Evolutionary conservation across 2,113 vertebrate genomes (phyloP).

Genomic region (Eira barbara): DNA sequence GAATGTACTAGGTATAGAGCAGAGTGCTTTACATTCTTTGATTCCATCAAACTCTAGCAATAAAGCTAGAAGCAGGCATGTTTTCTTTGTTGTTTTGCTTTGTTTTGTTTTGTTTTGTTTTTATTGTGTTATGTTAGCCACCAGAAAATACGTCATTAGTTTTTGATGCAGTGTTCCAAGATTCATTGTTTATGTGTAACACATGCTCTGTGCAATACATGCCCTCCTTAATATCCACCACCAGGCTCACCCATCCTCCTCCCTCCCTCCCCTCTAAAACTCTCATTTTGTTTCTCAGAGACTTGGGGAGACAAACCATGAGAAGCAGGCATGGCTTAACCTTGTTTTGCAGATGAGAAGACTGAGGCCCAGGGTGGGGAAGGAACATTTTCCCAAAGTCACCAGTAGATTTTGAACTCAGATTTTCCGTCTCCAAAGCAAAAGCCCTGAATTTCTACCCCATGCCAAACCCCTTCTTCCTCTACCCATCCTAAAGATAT

Average conservation of each 20-base stretch:
- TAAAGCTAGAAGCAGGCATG: not conserved
- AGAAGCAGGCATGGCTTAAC: not conserved
- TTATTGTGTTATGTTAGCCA: too few species aligned
- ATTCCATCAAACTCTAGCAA: not conserved
- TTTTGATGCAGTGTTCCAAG: too few species aligned
- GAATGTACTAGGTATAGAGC: too few species aligned
- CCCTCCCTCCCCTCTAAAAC: too few species aligned
- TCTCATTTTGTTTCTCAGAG: too few species aligned
- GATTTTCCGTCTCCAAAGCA: constrained; percentile 12
- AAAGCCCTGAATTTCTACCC: not conserved
- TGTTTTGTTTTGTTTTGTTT: too few species aligned
- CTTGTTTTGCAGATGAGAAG: not conserved
- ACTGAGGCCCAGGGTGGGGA: not conserved
- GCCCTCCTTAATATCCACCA: too few species aligned
- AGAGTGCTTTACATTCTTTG: not conserved
- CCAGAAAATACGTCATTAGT: too few species aligned
- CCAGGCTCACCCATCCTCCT: too few species aligned
- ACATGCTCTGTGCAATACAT: too few species aligned
- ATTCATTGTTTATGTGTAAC: too few species aligned
- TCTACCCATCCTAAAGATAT: not conserved
- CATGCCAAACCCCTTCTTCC: rapidly evolving
- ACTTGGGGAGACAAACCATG: too few species aligned
- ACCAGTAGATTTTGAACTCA: not conserved
- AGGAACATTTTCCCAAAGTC: not conserved
- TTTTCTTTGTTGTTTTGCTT: not conserved